Base-by-base conservation (phyloP, 2,888 invertebrate genomes). In the Noctuana brunneofusca region DNA sequence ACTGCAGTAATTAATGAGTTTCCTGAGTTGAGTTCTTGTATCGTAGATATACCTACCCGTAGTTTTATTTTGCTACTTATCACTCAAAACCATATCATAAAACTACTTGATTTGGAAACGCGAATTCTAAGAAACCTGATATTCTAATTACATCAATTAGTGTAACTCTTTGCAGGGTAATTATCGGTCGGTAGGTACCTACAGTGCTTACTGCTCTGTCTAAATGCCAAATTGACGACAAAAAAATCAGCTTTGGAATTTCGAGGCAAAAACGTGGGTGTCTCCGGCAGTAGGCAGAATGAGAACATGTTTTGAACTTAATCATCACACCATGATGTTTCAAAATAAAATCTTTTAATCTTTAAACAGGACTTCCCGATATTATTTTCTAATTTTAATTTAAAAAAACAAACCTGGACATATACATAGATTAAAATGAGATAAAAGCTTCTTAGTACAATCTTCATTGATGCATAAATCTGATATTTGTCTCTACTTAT, bases 221-320 rank as follows among this genome's bases (percentile, higher is more conserved):
- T 64, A 68, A 68, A 68, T 68, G 67, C 62, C 68, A 68, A 68
- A 69, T 69, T 20, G 32, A 64, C 64, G 58, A 58, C 69, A 75
- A 80, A 80, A n/a, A 82, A 76, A 69, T 67, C 50, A 68, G 73
- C 72, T 69, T 72, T 71, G 78, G 79, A 79, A 82, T 82, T 73
- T 64, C 66, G 68, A 65, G 62, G 68, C 72, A 81, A 82, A 83
- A 80, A 80, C 69, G 74, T 75, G 71, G 73, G 75, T 70, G 73
- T 67, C 46, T 67, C 66, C 65, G 30, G 53, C 27, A 54, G 53
- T 55, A 62, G 58, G 54, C 27, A 54, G 46, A 49, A 49, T 49
- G 12, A 20, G 22, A 46, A 12, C 20, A 46, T 22, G 20, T 12
- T 46, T 12, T 16, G 16, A 16, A 38, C 38, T 16, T 16, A 38